Evolutionary conservation across 2,888 invertebrate species (phyloP).

Genomic region (Melinaea marsaeus): DNA sequence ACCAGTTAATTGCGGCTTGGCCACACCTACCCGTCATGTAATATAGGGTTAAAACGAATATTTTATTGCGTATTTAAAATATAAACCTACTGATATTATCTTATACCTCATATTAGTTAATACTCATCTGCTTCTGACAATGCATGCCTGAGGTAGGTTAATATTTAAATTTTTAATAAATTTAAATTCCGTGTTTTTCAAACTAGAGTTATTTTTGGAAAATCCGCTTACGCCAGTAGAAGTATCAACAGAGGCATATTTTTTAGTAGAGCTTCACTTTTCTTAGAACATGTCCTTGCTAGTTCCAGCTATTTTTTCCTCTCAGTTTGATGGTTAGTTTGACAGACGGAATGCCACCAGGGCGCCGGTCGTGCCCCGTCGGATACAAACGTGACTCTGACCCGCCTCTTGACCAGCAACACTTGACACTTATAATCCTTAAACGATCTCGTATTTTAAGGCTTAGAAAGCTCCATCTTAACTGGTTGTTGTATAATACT

Average conservation of each 20-base stretch:
- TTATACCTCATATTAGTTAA: not conserved
- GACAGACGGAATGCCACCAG: slow-evolving; percentile 68
- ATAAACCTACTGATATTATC: slow-evolving; percentile 1
- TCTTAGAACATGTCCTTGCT: slow-evolving; percentile 52
- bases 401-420: slow-evolving; percentile 43
- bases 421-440: slow-evolving; percentile 42
- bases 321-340: slow-evolving; percentile 62
- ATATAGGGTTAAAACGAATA: slow-evolving; percentile 3
- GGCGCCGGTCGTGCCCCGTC: slow-evolving; percentile 65
- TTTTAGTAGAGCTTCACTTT: slow-evolving; percentile 21
- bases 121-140: too few relatives aligned
- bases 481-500: slow-evolving; percentile 61
- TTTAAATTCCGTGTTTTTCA: too few relatives aligned
- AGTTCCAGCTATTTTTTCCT: slow-evolving; percentile 54
- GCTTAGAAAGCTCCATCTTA: slow-evolving; percentile 37
- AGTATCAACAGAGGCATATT: slow-evolving; percentile 11
- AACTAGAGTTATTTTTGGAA: slow-evolving; percentile 10
- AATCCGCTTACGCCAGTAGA: slow-evolving; percentile 1
- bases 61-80: slow-evolving; percentile 11
- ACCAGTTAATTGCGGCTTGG: slow-evolving; percentile 11
- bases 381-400: slow-evolving; percentile 62
- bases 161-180: too few relatives aligned
- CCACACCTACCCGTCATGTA: not conserved
- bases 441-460: slow-evolving; percentile 22
- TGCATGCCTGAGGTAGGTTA: too few relatives aligned